These are phyloP conservation scores for Adineta ricciae DNA, from an alignment of 2,888 invertebrate genomes.

Conservation along the genomic window DNA sequence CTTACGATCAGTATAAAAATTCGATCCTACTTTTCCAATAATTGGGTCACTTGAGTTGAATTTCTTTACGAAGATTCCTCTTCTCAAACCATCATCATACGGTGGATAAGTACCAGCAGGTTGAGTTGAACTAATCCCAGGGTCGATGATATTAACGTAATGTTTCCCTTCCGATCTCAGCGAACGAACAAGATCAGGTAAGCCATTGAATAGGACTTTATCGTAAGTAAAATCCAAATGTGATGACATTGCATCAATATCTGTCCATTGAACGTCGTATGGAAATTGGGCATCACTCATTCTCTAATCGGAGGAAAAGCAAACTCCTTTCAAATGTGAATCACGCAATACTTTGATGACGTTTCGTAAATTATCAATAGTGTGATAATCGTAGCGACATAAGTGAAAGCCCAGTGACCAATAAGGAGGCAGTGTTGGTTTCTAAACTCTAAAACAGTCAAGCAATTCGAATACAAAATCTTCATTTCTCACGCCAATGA, in stretches of 20 bases:
- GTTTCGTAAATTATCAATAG: slow-evolving; percentile 30
- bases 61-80: slow-evolving; percentile 65
- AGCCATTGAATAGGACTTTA: slow-evolving; percentile 37
- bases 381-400: slow-evolving; percentile 43
- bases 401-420: slow-evolving; percentile 46
- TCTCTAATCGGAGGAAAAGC: neutral
- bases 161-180: slow-evolving; percentile 41
- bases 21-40: slow-evolving; percentile 35
- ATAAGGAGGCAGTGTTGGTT: slow-evolving; percentile 43
- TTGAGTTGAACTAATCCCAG: slow-evolving; percentile 59
- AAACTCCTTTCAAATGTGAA: too few relatives aligned
- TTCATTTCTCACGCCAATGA: slow-evolving; percentile 36
- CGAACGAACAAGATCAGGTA: slow-evolving; percentile 40
- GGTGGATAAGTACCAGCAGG: slow-evolving; percentile 63
- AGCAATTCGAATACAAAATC: too few relatives aligned
- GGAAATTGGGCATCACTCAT: neutral
- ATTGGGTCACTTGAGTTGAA: slow-evolving; percentile 47
- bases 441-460: neutral
- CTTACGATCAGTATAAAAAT: too few relatives aligned
- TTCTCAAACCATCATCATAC: slow-evolving; percentile 65
- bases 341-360: neutral
- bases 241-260: slow-evolving; percentile 38
- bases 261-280: neutral
- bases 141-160: slow-evolving; percentile 52
- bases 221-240: slow-evolving; percentile 42